A percentile compares a stretch with the other conserved stretches of the same genome.
Evolutionary conservation across 2,113 vertebrate genomes (phyloP).

Genomic region (Leptocoma aspasia): DNA sequence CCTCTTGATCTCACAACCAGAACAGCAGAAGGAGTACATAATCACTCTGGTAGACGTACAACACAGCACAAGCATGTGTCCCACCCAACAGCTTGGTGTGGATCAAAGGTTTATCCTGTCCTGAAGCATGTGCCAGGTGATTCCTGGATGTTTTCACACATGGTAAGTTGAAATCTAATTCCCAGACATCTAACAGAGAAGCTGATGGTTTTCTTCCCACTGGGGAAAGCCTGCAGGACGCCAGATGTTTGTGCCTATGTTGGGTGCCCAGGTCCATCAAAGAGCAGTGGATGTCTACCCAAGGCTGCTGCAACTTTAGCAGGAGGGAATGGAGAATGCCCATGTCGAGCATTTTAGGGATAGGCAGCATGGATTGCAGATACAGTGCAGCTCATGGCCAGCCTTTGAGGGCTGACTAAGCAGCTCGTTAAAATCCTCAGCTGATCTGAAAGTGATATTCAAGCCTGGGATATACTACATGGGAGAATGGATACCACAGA

Average conservation of each 20-base stretch:
- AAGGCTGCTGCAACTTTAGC: background rate
- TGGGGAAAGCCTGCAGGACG: background rate
- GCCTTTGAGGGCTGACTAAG: background rate
- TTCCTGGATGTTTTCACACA: background rate
- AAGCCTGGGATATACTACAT: background rate
- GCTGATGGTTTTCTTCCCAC: background rate
- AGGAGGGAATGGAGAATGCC: background rate
- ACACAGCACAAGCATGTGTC: accelerated
- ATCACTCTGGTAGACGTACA: background rate
- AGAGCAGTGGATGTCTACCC: background rate
- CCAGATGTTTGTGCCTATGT: background rate
- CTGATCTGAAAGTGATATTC: background rate
- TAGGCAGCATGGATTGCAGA: background rate
- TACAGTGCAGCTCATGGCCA: background rate
- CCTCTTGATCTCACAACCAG: background rate
- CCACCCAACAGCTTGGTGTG: background rate
- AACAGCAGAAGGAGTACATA: background rate
- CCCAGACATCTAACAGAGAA: background rate
- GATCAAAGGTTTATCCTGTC: background rate
- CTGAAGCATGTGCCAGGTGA: background rate
- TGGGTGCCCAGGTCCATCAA: background rate
- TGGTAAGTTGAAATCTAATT: background rate
- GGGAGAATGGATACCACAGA: background rate
- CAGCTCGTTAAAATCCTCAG: background rate
- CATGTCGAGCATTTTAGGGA: background rate